Evolutionary conservation across 2,113 vertebrate genomes (phyloP).

Genomic region (Passerina amoena): DNA sequence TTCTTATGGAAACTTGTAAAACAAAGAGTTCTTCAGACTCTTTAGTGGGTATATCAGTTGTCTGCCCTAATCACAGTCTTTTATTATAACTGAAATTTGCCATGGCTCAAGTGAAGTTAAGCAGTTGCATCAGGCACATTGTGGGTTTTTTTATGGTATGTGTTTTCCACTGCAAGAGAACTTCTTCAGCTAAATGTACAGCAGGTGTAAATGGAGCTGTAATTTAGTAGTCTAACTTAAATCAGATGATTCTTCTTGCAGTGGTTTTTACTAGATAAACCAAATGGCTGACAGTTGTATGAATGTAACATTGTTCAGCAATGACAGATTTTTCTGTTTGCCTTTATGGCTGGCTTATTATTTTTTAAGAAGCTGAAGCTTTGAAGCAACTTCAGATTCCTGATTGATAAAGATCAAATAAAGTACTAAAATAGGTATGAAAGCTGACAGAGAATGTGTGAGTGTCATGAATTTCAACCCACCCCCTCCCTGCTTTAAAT

Average conservation of each 20-base stretch:
- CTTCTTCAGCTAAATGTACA: not conserved
- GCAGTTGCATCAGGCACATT: not conserved
- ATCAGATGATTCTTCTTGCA: not conserved
- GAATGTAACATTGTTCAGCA: not conserved
- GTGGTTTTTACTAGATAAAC: not conserved
- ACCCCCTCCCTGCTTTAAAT: not conserved
- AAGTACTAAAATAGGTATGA: not conserved
- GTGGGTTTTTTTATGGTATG: not conserved
- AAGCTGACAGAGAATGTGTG: not conserved
- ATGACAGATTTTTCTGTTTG: not conserved
- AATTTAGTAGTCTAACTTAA: not conserved
- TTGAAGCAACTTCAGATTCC: not conserved
- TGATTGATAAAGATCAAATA: not conserved
- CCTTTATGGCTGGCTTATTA: not conserved
- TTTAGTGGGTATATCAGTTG: not conserved
- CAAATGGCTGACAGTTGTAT: not conserved
- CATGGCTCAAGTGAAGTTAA: not conserved
- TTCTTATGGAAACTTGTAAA: not conserved
- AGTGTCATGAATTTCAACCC: not conserved
- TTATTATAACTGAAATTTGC: not conserved
- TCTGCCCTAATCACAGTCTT: not conserved
- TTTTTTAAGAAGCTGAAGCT: not conserved
- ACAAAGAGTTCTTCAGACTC: not conserved
- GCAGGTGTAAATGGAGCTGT: not conserved
- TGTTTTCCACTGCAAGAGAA: not conserved